Base-by-base conservation (phyloP, 2,113 vertebrate genomes). In the Bambusicola thoracicus region DNA sequence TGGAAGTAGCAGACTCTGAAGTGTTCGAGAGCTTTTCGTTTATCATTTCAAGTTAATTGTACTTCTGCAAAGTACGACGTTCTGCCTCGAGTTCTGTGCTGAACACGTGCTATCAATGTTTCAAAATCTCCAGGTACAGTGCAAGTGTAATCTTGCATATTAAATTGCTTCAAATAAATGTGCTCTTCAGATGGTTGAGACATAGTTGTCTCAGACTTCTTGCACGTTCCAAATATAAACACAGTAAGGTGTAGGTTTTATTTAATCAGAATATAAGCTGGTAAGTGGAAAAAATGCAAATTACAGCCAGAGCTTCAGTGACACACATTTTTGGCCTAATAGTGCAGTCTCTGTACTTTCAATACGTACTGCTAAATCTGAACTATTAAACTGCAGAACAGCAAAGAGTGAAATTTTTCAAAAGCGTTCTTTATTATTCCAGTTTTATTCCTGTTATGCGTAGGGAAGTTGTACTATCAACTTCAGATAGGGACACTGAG, bases 111-210 rank as follows among this genome's bases (percentile, higher is more conserved):
- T 83, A 34, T 40, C 68, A 67, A 2, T 83, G 59, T 53, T n/a
- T 78, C n/a, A 24, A 3, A 85, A 70, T 91, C 84, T 87, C 53
- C 62, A 87, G 48, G 78, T 85, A 62, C 53, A 44, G 18, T 48
- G 11, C 27, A 79, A 94, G 24, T 82, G 24, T 76, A 94, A 73
- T 66, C 8, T 32, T 85, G 13, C 30, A 4, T 82, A 49, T n/a
- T 84, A 82, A 90, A 89, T 80, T 89, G 66, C 53, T 92, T 96
- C 59, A 84, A 20, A 76, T 78, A 86, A 94, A 87, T 85, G n/a
- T 2, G 1, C 48, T 87, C 19, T 79, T 85, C 40, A 73, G 49
- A 41, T 89, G 36, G 15, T 68, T 62, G 81, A 86, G 46, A 27
- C 11, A 16, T 12, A 73, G 32, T 74, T 83, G 25, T 48, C 56